phyloP scores from a whole-genome alignment of 53 echinoderm and acorn worm genomes.

The Holothuria leucospilota region DNA sequence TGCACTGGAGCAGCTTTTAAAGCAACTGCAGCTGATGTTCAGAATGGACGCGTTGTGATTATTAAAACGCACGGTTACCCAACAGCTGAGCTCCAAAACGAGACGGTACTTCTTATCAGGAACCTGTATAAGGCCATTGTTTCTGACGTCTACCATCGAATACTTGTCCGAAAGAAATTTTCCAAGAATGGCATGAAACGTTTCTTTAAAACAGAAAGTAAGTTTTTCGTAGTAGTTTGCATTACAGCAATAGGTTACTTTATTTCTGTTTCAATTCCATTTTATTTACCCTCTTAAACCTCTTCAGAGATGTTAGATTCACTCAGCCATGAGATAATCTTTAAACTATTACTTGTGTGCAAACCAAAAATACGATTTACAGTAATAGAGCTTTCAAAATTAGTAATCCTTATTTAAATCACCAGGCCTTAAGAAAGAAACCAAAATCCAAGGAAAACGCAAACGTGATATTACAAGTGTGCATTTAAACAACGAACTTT shows the following conservation, averaged over 20 bases:
- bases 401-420: too few species aligned
- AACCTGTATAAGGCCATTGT: slow-evolving; percentile 25
- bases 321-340: too few species aligned
- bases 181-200: neutral
- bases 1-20: neutral
- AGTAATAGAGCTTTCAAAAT: too few species aligned
- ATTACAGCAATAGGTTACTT: neutral
- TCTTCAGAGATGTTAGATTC: too few species aligned
- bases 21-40: neutral
- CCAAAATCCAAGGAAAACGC: too few species aligned
- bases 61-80: slow-evolving; percentile 23
- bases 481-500: too few species aligned
- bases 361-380: too few species aligned
- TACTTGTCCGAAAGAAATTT: slow-evolving; percentile 2
- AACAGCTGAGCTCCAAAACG: neutral
- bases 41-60: slow-evolving; percentile 4
- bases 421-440: too few species aligned
- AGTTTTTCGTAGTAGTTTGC: neutral
- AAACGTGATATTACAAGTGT: too few species aligned
- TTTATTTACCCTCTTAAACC: too few species aligned
- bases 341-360: too few species aligned
- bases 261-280: too few species aligned
- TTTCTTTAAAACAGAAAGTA: slow-evolving; percentile 27
- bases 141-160: slow-evolving; percentile 31
- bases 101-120: slow-evolving; percentile 12